A percentile compares a stretch with the other conserved stretches of the same genome.
Conservation (phyloP, 2,113 vertebrate species). For the Bettongia penicillata region DNA sequence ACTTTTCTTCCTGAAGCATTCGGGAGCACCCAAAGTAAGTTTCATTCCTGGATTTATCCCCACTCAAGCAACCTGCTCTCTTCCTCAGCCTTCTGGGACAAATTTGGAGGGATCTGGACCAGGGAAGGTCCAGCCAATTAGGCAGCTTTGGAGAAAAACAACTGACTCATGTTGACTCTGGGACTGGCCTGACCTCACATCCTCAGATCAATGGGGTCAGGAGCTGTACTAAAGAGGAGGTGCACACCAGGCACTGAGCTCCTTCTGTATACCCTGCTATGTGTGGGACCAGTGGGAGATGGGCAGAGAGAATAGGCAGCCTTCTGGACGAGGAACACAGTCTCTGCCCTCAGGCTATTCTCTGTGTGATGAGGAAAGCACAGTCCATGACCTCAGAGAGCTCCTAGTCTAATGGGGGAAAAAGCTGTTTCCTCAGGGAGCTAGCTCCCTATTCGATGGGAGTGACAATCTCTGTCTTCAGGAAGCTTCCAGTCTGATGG, state of each 20-base stretch:
- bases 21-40: background rate
- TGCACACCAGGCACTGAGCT: background rate
- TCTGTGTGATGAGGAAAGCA: background rate
- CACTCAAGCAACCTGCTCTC: background rate
- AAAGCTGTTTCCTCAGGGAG: background rate
- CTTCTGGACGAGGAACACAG: background rate
- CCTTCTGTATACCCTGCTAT: background rate
- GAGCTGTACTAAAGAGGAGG: background rate
- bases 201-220: background rate
- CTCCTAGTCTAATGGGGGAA: background rate
- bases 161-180: constrained; percentile 45
- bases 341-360: background rate
- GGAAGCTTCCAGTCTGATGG: background rate
- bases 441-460: background rate
- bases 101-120: constrained; percentile 40
- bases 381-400: no score
- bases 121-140: constrained; percentile 46
- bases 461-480: background rate
- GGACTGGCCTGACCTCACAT: constrained; percentile 26
- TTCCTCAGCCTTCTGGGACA: background rate
- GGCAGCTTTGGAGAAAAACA: constrained; percentile 63
- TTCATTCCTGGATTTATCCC: background rate
- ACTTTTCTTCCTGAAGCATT: background rate
- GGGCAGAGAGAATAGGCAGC: no score
- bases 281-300: background rate